Evolutionary conservation across 1,140 invertebrate species (phyloP), one percentile per base, ranked within the genome.

Genomic region (Homalodisca vitripennis): DNA sequence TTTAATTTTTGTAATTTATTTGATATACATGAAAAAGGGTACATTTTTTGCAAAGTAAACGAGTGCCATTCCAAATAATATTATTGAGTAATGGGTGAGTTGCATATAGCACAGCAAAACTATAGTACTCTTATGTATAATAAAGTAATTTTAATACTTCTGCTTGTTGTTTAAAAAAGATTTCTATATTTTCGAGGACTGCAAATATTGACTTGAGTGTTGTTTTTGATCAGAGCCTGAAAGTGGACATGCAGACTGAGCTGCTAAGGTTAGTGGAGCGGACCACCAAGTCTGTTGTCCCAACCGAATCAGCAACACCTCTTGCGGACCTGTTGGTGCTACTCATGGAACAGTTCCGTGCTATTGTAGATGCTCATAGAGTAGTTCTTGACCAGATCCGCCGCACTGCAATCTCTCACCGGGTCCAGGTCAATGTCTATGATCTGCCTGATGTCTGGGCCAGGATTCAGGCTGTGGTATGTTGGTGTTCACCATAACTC

Each of bases 371-470:
- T 51, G 85, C 88, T 20, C 92, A 94, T 78, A 84, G 47, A 77
- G 83, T 31, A 80, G 67, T 77, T 17, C 77, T 93, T 2, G 82
- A 82, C 22, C 83, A 85, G 74, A 86, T 91, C 69, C 82, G 85
- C 46, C 77, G 84, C 70, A 82, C 85, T 41, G 79, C 80, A 31
- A 81, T 84, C 75, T 83, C 83, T 64, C 83, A 88, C 74, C 80
- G 83, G 34, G 72, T 82, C 24, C 82, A 84, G 70, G 77, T 84
- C 1, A 82, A 83, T 47, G 77, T 88, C 2, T 95, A 95, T 80
- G 88, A 89, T 73, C 88, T 93, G 74, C 85, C 88, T 17, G 90
- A 95, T 79, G 92, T 95, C 73, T 97, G 94, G 94, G 88, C 86
- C 32, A 91, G 92, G 76, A 89, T 95, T 26, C 94, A 97, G 79